Evolutionary conservation across 2,797 vertebrate genomes (phyloP).

Genomic region (Scarus forsteni): DNA sequence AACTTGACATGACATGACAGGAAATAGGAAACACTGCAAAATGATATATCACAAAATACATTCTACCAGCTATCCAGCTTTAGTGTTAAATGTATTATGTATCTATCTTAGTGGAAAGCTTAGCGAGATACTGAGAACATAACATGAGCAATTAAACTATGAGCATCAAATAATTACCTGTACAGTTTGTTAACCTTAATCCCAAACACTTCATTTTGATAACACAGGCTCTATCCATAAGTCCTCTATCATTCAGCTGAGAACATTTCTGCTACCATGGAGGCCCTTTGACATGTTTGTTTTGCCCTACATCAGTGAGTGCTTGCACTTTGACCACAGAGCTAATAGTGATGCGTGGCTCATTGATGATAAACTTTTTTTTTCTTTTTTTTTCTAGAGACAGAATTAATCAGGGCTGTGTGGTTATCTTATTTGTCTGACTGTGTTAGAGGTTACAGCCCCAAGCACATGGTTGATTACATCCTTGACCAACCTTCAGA

Average conservation of each 20-base stretch:
- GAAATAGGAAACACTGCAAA: no score
- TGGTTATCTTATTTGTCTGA: conserved; percentile 58
- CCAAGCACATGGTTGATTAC: conserved; percentile 61
- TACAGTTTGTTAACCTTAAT: not conserved
- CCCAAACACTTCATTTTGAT: conserved; percentile 30
- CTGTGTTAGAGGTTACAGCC: conserved; percentile 48
- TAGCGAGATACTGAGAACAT: no score
- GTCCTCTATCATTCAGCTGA: conserved; percentile 18
- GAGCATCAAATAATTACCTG: not conserved
- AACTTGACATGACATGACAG: no score
- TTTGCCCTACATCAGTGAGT: conserved; percentile 50
- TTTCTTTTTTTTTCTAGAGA: conserved; percentile 2
- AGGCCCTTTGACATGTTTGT: conserved; percentile 46
- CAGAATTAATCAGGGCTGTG: conserved; percentile 49
- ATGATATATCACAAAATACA: no score
- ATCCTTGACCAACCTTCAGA: conserved; percentile 49
- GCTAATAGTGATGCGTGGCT: conserved; percentile 61
- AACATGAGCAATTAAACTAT: no score
- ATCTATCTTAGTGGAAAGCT: no score
- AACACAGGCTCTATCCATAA: conserved; percentile 21
- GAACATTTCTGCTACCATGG: conserved; percentile 23
- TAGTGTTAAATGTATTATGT: no score
- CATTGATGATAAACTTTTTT: conserved; percentile 35
- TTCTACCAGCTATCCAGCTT: no score
- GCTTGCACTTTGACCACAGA: conserved; percentile 57